Conservation (phyloP, 2,113 vertebrate genomes). For the Prunella fulvescens region DNA sequence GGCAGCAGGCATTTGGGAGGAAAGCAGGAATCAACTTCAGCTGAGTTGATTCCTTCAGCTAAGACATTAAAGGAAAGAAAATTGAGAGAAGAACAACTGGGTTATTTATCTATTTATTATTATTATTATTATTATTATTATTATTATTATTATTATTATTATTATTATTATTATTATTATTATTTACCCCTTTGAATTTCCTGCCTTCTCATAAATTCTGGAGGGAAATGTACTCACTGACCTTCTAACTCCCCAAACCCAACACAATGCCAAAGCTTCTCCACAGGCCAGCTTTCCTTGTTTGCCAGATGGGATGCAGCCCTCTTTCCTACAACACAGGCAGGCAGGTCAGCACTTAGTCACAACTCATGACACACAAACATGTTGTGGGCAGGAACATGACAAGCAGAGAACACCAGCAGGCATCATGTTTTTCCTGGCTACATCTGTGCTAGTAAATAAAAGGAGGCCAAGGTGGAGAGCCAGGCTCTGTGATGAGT, state of each 20-base stretch:
- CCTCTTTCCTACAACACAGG: background rate
- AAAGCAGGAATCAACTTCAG: too few species aligned
- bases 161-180: background rate
- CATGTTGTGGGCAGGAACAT: background rate
- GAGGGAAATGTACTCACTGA: background rate
- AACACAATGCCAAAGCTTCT: background rate
- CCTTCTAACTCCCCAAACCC: background rate
- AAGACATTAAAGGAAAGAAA: background rate
- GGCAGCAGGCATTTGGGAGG: background rate
- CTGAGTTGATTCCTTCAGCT: too few species aligned
- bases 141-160: background rate
- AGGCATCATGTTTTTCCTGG: background rate
- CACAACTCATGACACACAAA: background rate
- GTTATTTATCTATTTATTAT: too few species aligned
- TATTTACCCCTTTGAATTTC: conserved; percentile 1
- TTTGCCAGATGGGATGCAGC: background rate
- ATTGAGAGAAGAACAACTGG: background rate
- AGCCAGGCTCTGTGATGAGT: background rate
- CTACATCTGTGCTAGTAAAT: conserved; percentile 14
- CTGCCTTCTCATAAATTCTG: conserved; percentile 15
- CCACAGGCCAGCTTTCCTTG: background rate
- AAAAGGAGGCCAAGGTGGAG: background rate
- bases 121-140: background rate
- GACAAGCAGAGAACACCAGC: background rate
- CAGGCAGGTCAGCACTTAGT: background rate